Evolutionary conservation across 2,113 vertebrate species (phyloP), one percentile per base, ranked within the genome.

Genomic region (Corythoichthys haematopterus): DNA sequence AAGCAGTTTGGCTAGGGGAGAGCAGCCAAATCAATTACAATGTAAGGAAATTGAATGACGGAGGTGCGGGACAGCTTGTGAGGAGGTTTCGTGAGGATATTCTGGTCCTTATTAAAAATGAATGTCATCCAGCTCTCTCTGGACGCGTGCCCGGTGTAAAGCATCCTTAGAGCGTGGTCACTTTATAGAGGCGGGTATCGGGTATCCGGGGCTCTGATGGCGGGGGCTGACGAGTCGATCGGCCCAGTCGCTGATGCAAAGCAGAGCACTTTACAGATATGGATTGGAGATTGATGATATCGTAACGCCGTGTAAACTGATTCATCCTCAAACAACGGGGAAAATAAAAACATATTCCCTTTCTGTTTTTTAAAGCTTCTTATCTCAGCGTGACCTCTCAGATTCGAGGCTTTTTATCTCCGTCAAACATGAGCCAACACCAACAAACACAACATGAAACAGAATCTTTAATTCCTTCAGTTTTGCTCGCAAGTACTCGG

Each of bases 91-190:
- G 65, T 82, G 83, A 73, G 76, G 79, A 87, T 88, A 81, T 85
- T 87, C 85, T 86, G 78, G 77, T 86, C 80, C 80, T 91, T 86
- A 88, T 91, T 87, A 90, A 90, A 91, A 88, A 88, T 89, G 85
- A 89, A 88, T 87, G 81, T 79, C 88, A 90, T 90, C 84, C 84
- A 83, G 89, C 89, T 88, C 88, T 81, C 72, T 86, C 85, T 88
- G 88, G 88, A 87, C 76, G 56, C 70, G 76, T 64, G 83, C 87
- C 86, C 77, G 53, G 79, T 84, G 83, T 80, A 70, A 76, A 84
- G 83, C 87, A 89, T 88, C 88, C 84, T 88, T 80, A 84, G 85
- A 80, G 80, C 86, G 85, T 85, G 85, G 87, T 90, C 87, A 88
- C 85, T 90, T 87, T 81, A 83, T 28, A 8, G 85, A 84, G 81